Base-by-base conservation (phyloP, 2,888 invertebrate genomes). In the Onchidella celtica region DNA sequence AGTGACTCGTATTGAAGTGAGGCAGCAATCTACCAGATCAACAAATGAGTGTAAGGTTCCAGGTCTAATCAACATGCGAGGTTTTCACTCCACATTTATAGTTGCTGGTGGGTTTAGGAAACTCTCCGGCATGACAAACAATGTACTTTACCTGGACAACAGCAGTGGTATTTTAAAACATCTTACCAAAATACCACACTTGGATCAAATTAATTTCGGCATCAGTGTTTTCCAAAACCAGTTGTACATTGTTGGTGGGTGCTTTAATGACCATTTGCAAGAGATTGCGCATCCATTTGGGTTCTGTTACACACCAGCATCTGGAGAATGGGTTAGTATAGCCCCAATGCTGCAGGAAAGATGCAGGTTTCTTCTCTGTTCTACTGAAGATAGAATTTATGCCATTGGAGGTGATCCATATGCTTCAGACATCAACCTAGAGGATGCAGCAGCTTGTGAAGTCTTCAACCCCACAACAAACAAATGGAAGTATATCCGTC, bases 281-380 rank as follows among this genome's bases (percentile, higher is more conserved):
- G 96, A 96, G 92, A 95, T 95, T 87, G 95, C 96, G 77, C 96
- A 96, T 93, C 95, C 96, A 0, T 96, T 96, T 91, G 96, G 96
- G 0, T 96, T 96, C 90, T 94, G 95, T 4, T 95, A 95, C 87
- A 94, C 94, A 86, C 95, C 96, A 0, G 92, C 95, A 36, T 84
- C 94, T 36, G 94, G 95, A 88, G 94, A 95, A 84, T 96, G 96
- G 96, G 94, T 94, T 6, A 95, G 95, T 4, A 95, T 96, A 89
- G 95, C 88, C n/a, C 87, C 89, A 6, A 90, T 92, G 90, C 57
- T 81, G 1, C 81, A 84, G 21, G 90, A 90, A 66, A 79, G 92
- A 38, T 91, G 92, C 85, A 79, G 91, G 4, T 91, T 92, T 77
- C 89, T 88, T 63, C 85, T 92, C 9, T 90, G 90, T 38, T 85